Evolutionary conservation across 1,140 invertebrate genomes (phyloP), one percentile per base, ranked within the genome.

Genomic region (Diorhabda elongata): DNA sequence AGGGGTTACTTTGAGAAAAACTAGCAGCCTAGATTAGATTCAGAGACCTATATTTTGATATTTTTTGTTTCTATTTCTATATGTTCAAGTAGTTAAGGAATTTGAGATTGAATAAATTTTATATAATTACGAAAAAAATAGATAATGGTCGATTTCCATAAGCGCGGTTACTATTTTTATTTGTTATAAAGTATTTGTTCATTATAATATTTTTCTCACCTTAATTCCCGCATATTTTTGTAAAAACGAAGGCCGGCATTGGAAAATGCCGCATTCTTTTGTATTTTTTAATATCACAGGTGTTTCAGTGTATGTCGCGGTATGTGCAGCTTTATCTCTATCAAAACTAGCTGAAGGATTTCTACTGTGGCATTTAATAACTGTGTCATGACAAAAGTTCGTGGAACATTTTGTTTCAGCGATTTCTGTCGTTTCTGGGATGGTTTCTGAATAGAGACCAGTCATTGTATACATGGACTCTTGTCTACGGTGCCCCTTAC

Each of bases 381-480:
- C 84, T 42, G 84, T 83, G 69, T 86, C 85, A 71, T 84, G 83
- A 70, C 81, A 84, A 74, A 84, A 76, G 56, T 73, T 76, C 44
- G 71, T 76, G 47, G 74, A 74, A 62, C 74, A 76, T 66, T 76
- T 76, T 8, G 74, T 72, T 74, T 82, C 81, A 66, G 82, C 80
- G 69, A 80, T 82, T 68, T 85, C 86, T 8, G 60, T 56, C 45
- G 69, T 68, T 66, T 83, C 82, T 63, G 84, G 85, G 44, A 86
- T 84, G 9, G 86, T 87, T 73, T 92, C 91, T 59, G 90, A 89
- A 78, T 93, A 93, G 11, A 93, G 84, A n/a, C 91, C 91, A 41
- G 91, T 93, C 90, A 93, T 92, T 45, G 91, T 89, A 80, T 93
- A 93, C 90, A 92, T 92, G 73, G 90, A 92, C 81, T 93, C 91